Evolutionary conservation across 2,888 invertebrate species (phyloP), one percentile per base, ranked within the genome.

Genomic region (Odontomyia ornata): DNA sequence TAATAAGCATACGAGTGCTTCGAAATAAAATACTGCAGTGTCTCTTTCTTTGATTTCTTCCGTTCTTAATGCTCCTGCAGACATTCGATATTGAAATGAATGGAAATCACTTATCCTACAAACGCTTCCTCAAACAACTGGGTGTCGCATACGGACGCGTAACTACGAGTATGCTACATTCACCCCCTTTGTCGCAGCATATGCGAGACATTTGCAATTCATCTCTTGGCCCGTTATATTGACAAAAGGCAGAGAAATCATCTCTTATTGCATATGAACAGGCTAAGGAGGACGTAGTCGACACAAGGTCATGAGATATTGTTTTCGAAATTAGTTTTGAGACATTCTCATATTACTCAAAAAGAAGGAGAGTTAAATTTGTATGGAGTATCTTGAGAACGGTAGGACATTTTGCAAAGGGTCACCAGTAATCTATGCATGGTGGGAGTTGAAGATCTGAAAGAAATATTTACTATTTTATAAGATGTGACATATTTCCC

Each of bases 241-340:
- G 52, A 52, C 15, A 52, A 52, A 52, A 52, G 18, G 52, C 52
- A 18, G 4, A 52, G 52, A 52, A 13, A 52, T 52, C 52, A 52
- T 52, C 18, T 52, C 4, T 52, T n/a, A 4, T 52, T 52, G 52
- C 52, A 13, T n/a, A 15, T 13, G 18, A 52, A n/a, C 52, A 52
- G 15, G 52, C 52, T n/a, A 18, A 52, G n/a, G 18, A n/a, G 52
- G 18, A 52, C 60, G 60, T 9, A 60, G 60, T 23, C 52, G 52
- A 18, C 18, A 18, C 15, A 18, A 25, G 25, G 60, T 25, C 25
- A 60, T 67, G 46, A 67, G 18, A 67, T 67, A 67, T 67, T 67
- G 67, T 43, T 67, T 67, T 43, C 15, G 67, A 67, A 67, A 67
- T 67, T 67, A 67, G 23, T 43, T 67, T 67, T 67, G 67, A 67